Conservation (phyloP, 1,140 invertebrate species). For the silkworm (Bombyx mori) region DNA sequence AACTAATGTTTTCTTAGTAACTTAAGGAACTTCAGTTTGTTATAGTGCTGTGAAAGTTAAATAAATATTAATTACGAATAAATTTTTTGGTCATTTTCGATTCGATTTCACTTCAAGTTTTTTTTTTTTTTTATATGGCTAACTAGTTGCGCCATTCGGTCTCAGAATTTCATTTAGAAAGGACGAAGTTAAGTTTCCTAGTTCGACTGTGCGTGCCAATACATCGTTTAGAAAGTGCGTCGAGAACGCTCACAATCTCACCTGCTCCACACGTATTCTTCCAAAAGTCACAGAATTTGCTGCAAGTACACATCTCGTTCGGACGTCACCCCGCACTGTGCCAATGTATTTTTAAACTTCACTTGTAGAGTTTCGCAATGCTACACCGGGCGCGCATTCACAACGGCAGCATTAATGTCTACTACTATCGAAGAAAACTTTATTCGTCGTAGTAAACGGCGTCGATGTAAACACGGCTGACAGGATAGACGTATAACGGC, state of each 20-base stretch:
- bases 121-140: too few species aligned
- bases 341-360: slow-evolving; percentile 69
- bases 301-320: slow-evolving; percentile 60
- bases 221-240: slow-evolving; percentile 13
- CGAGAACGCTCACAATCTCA: slow-evolving; percentile 26
- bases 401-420: slow-evolving; percentile 35
- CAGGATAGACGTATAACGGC: slow-evolving; percentile 32
- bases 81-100: background rate
- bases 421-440: slow-evolving; percentile 37
- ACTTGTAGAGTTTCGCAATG: slow-evolving; percentile 65
- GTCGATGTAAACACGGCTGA: slow-evolving; percentile 39
- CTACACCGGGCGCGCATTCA: slow-evolving; percentile 43
- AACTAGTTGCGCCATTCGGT: too few species aligned
- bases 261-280: slow-evolving; percentile 64
- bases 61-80: too few species aligned
- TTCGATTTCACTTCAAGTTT: slow-evolving; percentile 5
- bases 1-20: too few species aligned
- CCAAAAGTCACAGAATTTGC: slow-evolving; percentile 66
- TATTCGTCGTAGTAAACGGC: slow-evolving; percentile 34
- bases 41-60: too few species aligned
- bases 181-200: slow-evolving; percentile 6
- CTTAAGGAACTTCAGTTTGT: too few species aligned
- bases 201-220: background rate
- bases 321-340: slow-evolving; percentile 50
- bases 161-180: slow-evolving; percentile 13